A percentile compares a stretch with the other conserved stretches of the same genome.
Evolutionary conservation across 2,888 invertebrate species (phyloP).

Genomic region (Tyria jacobaeae): DNA sequence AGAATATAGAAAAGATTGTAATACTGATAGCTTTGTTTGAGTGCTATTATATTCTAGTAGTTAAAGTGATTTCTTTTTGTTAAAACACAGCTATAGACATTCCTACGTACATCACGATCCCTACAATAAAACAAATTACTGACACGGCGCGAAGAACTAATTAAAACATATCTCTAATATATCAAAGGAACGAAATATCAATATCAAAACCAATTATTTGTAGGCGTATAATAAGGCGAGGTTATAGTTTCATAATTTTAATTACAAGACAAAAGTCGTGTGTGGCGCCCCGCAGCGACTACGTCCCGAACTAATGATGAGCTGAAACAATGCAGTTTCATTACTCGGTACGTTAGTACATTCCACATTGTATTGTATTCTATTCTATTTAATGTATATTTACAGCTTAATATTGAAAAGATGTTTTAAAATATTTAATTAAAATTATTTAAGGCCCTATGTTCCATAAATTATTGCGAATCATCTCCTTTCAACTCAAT

Average conservation of each 20-base stretch:
- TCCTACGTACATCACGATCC: slow-evolving; percentile 33
- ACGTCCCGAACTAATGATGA: slow-evolving; percentile 56
- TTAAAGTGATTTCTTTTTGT: slow-evolving; percentile 5
- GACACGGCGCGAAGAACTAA: slow-evolving; percentile 49
- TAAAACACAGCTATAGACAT: slow-evolving; percentile 38
- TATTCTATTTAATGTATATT: not conserved
- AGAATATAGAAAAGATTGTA: too few relatives aligned
- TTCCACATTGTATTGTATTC: slow-evolving; percentile 18
- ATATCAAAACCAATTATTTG: slow-evolving; percentile 66
- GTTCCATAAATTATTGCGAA: too few relatives aligned
- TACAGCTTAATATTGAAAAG: too few relatives aligned
- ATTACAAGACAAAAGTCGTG: slow-evolving; percentile 76
- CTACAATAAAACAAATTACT: slow-evolving; percentile 43
- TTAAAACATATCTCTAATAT: slow-evolving; percentile 45
- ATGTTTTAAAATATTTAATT: too few relatives aligned
- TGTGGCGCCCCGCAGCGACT: slow-evolving; percentile 72
- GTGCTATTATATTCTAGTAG: not conserved
- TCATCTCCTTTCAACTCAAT: too few relatives aligned
- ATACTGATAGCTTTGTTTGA: not conserved
- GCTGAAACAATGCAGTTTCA: slow-evolving; percentile 72
- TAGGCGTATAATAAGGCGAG: slow-evolving; percentile 62
- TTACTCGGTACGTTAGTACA: slow-evolving; percentile 40
- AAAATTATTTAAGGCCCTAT: too few relatives aligned
- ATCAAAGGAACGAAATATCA: slow-evolving; percentile 54
- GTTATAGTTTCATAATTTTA: slow-evolving; percentile 74